phyloP scores from a whole-genome alignment of 2,113 vertebrate genomes.

The Sturnus vulgaris region DNA sequence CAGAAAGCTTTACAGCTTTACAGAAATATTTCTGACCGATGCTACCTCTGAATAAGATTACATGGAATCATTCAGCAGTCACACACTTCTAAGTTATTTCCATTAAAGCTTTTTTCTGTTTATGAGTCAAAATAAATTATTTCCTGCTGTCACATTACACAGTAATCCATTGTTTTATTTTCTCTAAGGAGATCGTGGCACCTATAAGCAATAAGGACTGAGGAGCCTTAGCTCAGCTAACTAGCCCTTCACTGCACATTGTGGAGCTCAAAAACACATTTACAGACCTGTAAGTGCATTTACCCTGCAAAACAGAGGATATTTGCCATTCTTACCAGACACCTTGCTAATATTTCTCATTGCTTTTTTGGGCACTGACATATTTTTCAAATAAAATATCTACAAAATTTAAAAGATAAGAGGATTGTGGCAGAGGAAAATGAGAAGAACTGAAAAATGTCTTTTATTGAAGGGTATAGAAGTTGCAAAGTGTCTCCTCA shows the following conservation, averaged over 20 bases:
- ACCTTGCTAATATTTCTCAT: not conserved
- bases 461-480: not conserved
- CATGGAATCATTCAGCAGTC: not conserved
- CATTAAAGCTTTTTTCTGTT: not conserved
- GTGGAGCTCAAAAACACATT: not conserved
- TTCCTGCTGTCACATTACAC: not conserved
- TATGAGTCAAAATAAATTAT: slow-evolving; percentile 22
- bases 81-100: not conserved
- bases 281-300: not conserved
- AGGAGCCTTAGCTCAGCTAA: not conserved
- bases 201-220: not conserved
- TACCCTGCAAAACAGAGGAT: not conserved
- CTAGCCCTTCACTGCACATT: not conserved
- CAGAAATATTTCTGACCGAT: not conserved
- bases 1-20: not conserved
- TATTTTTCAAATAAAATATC: not conserved
- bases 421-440: not conserved
- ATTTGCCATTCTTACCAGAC: not conserved
- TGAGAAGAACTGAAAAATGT: not conserved
- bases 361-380: not conserved
- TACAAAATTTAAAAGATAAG: not conserved
- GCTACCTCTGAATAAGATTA: not conserved
- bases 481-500: not conserved
- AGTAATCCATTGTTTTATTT: not conserved
- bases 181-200: not conserved